phyloP scores from a whole-genome alignment of 2,888 invertebrate species.

The Megastigmus dorsalis region DNA sequence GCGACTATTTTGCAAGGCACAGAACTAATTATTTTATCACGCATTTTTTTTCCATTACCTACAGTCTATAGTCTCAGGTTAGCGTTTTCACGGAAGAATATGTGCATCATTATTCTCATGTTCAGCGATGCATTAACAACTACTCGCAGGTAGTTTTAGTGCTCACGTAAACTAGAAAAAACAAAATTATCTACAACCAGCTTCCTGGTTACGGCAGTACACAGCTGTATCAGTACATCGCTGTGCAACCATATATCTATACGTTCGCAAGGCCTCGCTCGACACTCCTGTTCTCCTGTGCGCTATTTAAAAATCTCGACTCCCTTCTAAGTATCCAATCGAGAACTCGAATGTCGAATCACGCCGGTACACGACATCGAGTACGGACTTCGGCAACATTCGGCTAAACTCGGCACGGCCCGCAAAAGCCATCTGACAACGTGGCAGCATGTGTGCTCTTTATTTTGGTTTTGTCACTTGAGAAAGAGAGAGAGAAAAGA shows the following conservation, averaged over 20 bases:
- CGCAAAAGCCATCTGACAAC: slow-evolving; percentile 41
- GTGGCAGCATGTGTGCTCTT: slow-evolving; percentile 51
- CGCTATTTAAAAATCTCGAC: slow-evolving; percentile 34
- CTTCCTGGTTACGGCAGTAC: too few relatives aligned
- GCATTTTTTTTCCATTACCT: too few relatives aligned
- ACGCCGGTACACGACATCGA: slow-evolving; percentile 46
- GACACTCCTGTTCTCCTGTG: background rate
- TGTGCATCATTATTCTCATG: too few relatives aligned
- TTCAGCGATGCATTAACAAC: too few relatives aligned
- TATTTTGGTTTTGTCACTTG: slow-evolving; percentile 2
- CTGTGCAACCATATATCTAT: too few relatives aligned
- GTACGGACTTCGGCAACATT: background rate
- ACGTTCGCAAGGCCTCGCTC: too few relatives aligned
- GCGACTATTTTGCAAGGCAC: too few relatives aligned
- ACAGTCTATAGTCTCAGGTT: too few relatives aligned
- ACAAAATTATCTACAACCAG: background rate
- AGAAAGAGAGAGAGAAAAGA: background rate
- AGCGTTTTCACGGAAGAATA: too few relatives aligned
- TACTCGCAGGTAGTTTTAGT: too few relatives aligned
- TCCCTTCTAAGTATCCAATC: slow-evolving; percentile 17
- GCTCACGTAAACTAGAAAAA: background rate
- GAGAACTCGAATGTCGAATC: slow-evolving; percentile 45
- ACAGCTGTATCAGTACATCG: too few relatives aligned
- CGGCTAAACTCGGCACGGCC: background rate
- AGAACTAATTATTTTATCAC: too few relatives aligned